phyloP scores from a whole-genome alignment of 2,113 vertebrate genomes.

The Hydrochoerus hydrochaeris region DNA sequence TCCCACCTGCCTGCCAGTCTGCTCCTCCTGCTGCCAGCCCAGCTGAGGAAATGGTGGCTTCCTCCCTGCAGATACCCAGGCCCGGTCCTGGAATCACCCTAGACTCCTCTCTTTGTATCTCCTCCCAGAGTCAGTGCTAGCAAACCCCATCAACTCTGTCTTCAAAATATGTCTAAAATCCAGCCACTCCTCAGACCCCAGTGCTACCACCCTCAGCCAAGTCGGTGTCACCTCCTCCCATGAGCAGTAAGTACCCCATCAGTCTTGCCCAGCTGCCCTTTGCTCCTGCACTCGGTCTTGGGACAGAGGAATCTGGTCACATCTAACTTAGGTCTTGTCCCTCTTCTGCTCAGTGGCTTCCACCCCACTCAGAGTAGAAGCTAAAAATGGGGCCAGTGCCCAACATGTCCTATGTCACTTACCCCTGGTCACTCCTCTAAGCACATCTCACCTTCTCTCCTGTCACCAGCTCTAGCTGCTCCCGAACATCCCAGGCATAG shows the following conservation, averaged over 20 bases:
- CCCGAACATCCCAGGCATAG: neutral
- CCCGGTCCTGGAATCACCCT: neutral
- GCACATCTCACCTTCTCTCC: rapidly evolving
- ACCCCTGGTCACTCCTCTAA: neutral
- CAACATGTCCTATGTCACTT: neutral
- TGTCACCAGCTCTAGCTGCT: neutral
- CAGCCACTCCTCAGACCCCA: neutral
- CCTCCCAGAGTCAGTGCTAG: neutral
- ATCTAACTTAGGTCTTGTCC: neutral
- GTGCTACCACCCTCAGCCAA: neutral
- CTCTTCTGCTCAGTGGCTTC: neutral
- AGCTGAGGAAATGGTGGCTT: neutral
- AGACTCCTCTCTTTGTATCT: neutral
- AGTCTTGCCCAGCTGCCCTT: neutral
- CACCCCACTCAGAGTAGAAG: neutral
- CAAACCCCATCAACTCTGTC: neutral
- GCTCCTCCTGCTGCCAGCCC: neutral
- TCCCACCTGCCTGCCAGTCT: neutral
- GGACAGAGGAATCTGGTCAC: neutral
- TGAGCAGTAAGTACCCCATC: no score
- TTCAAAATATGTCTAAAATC: neutral
- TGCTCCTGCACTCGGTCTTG: neutral
- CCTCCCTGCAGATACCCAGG: neutral
- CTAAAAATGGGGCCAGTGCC: neutral
- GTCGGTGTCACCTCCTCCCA: neutral